Conservation (phyloP, 2,113 vertebrate genomes). For the Muntiacus reevesi region DNA sequence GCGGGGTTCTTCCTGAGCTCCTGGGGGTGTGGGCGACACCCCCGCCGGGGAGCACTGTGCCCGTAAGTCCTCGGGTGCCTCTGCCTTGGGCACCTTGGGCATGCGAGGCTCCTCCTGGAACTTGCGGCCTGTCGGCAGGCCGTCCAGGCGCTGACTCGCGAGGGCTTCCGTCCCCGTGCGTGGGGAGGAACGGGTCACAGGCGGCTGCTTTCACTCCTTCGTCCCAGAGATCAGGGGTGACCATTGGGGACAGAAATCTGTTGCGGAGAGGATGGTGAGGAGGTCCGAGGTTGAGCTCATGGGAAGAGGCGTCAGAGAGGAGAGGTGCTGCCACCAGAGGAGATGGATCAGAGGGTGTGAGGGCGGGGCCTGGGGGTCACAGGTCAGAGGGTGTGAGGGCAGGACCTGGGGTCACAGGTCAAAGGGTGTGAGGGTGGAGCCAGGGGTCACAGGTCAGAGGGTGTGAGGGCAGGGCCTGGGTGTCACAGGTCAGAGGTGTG, state of each 20-base stretch:
- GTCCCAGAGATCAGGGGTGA: neutral
- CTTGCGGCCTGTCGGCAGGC: neutral
- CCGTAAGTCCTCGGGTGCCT: neutral
- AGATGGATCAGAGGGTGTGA: neutral
- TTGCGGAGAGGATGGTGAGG: neutral
- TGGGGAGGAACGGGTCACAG: neutral
- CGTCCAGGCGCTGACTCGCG: fast-evolving
- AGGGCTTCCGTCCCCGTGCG: neutral
- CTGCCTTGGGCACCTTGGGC: neutral
- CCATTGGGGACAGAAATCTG: neutral
- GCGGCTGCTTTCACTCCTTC: neutral
- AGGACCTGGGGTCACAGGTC: too few relatives aligned
- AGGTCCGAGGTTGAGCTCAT: neutral
- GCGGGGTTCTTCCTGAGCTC: neutral
- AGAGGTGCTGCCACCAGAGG: neutral
- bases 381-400: too few relatives aligned
- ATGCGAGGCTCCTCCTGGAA: too few relatives aligned
- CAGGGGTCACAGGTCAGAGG: too few relatives aligned
- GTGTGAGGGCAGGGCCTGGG: too few relatives aligned
- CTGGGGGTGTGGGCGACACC: neutral
- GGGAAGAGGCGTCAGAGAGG: neutral
- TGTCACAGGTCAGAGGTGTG: too few relatives aligned
- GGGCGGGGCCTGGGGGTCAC: too few relatives aligned
- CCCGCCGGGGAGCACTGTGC: fast-evolving
- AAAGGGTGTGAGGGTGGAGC: too few relatives aligned